phyloP scores from a whole-genome alignment of 92 coral and sea anemone species.

The Bergia sp. region DNA sequence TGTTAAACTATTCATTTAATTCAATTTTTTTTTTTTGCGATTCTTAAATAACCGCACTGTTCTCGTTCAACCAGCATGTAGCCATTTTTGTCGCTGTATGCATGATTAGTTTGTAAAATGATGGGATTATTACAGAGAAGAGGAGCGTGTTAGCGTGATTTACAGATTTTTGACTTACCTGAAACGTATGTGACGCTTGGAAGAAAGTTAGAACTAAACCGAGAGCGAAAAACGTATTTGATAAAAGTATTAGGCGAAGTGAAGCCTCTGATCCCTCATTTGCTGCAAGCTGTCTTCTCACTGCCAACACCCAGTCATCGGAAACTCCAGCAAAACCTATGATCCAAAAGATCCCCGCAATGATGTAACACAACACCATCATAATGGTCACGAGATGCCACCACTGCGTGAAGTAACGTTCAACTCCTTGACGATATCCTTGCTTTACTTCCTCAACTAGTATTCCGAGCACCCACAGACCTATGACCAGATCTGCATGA shows the following conservation, averaged over 20 bases:
- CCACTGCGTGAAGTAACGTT: slow-evolving; percentile 80
- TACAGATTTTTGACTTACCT: slow-evolving; percentile 30
- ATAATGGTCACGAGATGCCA: slow-evolving; percentile 78
- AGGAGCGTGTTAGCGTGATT: too few relatives aligned
- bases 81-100: too few relatives aligned
- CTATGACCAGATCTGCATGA: slow-evolving; percentile 62
- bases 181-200: slow-evolving; percentile 73
- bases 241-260: slow-evolving; percentile 65
- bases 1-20: too few relatives aligned
- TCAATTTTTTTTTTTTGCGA: too few relatives aligned
- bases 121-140: too few relatives aligned
- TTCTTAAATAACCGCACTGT: too few relatives aligned
- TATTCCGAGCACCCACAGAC: slow-evolving; percentile 74
- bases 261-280: slow-evolving; percentile 44
- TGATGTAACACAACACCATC: slow-evolving; percentile 59
- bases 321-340: slow-evolving; percentile 64
- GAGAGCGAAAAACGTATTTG: slow-evolving; percentile 77
- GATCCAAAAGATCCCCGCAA: slow-evolving; percentile 76
- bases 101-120: too few relatives aligned
- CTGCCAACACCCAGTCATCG: slow-evolving; percentile 53
- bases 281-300: neutral
- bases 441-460: slow-evolving; percentile 79
- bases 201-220: slow-evolving; percentile 75
- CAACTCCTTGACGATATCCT: slow-evolving; percentile 64
- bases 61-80: too few relatives aligned